A percentile compares a stretch with the other conserved stretches of the same genome.
Evolutionary conservation across 2,113 vertebrate species (phyloP).

Genomic region (Vireo altiloquus): DNA sequence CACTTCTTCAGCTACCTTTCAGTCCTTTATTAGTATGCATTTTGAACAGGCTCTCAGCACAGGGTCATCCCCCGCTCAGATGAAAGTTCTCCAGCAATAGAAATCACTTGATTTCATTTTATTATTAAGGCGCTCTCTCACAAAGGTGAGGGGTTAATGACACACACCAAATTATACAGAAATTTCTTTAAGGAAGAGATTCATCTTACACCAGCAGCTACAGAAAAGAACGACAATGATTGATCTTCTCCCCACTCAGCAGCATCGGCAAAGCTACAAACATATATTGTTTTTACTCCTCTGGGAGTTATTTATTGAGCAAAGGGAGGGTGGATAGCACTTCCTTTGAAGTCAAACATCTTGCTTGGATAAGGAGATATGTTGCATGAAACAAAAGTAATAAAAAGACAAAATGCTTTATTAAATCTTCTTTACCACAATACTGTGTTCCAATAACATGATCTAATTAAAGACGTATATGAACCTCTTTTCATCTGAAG

Average conservation of each 20-base stretch:
- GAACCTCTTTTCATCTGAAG: constrained; percentile 74
- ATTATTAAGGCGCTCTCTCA: background rate
- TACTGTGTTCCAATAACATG: constrained; percentile 70
- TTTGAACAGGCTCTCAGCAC: background rate
- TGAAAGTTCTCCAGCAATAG: background rate
- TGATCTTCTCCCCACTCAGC: constrained; percentile 68
- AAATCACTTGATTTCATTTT: constrained; percentile 1
- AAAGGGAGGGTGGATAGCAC: constrained; percentile 66
- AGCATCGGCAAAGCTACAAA: constrained; percentile 50
- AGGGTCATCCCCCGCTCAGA: background rate
- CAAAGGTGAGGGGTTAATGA: background rate
- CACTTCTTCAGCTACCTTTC: background rate
- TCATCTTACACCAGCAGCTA: constrained; percentile 31
- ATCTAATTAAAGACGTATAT: constrained; percentile 78
- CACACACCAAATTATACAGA: background rate
- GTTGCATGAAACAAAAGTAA: constrained; percentile 75
- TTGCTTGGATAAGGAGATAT: constrained; percentile 74
- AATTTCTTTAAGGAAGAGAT: constrained; percentile 39
- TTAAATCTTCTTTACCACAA: constrained; percentile 80
- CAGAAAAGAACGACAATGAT: constrained; percentile 42
- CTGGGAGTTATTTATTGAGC: constrained; percentile 74
- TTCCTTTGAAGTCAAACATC: constrained; percentile 81
- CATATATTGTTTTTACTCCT: constrained; percentile 54
- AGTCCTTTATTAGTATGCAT: background rate
- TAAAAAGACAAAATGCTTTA: constrained; percentile 79